Evolutionary conservation across 2,797 vertebrate species (phyloP).

Genomic region (Muraenolepis orangiensis): DNA sequence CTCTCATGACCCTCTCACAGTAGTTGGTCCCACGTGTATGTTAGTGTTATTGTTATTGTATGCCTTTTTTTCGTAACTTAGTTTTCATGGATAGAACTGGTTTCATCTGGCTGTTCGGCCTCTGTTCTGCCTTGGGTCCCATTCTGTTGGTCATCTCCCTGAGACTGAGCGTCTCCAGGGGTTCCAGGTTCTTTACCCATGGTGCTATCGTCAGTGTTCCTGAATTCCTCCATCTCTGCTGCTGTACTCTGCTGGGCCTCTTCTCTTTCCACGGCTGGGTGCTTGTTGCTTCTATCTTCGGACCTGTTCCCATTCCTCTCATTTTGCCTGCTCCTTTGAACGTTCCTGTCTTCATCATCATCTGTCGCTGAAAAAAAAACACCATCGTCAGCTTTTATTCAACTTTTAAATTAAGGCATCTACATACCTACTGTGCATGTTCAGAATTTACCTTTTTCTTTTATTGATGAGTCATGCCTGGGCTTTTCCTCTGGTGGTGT

Average conservation of each 20-base stretch:
- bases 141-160: conserved; percentile 22
- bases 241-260: conserved; percentile 21
- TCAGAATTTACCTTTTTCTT: conserved; percentile 32
- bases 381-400: not conserved
- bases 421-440: not conserved
- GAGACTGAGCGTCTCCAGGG: conserved; percentile 16
- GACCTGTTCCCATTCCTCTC: conserved; percentile 27
- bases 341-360: conserved; percentile 23
- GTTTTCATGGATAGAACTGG: conserved; percentile 40
- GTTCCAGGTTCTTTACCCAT: conserved; percentile 20
- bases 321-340: conserved; percentile 27
- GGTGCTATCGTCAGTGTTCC: conserved; percentile 39
- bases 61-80: conserved; percentile 33
- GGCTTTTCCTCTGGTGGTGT: conserved; percentile 31
- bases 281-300: conserved; percentile 7
- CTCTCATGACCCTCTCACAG: conserved; percentile 64
- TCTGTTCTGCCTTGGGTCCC: conserved; percentile 19
- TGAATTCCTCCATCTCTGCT: conserved; percentile 35
- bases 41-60: conserved; percentile 23
- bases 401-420: not conserved
- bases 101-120: conserved; percentile 42
- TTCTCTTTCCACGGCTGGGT: conserved; percentile 25
- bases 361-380: conserved; percentile 27
- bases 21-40: conserved; percentile 61
- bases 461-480: conserved; percentile 20